Evolutionary conservation across 2,888 invertebrate genomes (phyloP), one percentile per base, ranked within the genome.

Genomic region (Temnothorax ravouxi): DNA sequence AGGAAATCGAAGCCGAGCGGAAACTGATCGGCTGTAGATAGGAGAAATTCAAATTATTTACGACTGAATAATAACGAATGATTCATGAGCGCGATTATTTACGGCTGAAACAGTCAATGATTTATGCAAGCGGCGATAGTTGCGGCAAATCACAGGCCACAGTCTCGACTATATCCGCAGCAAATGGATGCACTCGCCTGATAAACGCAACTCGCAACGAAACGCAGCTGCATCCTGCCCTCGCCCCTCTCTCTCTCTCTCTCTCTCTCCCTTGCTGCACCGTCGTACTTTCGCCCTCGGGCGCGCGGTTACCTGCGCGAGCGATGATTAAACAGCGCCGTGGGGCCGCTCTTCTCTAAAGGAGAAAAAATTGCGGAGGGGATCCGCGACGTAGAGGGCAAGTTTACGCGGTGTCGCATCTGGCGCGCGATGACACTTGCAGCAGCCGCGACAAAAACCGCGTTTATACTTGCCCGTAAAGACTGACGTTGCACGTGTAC

Each of bases 241-340:
- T 21, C 29, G 67, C 47, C 44, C 21, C 21, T 8, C 50, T 8
- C 52, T 15, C 18, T 13, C 59, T 18, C 62, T 29, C 21, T 18
- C 59, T 18, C 62, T 29, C 21, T 18, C 50, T 13, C 50, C 29
- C 74, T 18, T 54, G 59, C 52, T 41, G 44, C 67, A 18, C 38
- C 72, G 34, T 64, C 25, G 69, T 54, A 64, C 62, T 61, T 71
- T 80, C 66, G 29, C 41, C 64, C 50, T 38, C 38, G 54, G 38
- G 64, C 71, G 64, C 80, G 64, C 80, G 83, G 84, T 84, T 84
- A 84, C 81, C 87, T 76, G 83, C 61, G 38, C 83, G 44, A 52
- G 67, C 74, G 29, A 84, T 83, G 88, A 88, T 88, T 88, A 88
- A 88, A 88, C 86, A 84, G 80, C 80, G 61, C 56, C 83, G 77